Evolutionary conservation across 2,888 invertebrate genomes (phyloP), one percentile per base, ranked within the genome.

Genomic region (Amblyteles armatorius): DNA sequence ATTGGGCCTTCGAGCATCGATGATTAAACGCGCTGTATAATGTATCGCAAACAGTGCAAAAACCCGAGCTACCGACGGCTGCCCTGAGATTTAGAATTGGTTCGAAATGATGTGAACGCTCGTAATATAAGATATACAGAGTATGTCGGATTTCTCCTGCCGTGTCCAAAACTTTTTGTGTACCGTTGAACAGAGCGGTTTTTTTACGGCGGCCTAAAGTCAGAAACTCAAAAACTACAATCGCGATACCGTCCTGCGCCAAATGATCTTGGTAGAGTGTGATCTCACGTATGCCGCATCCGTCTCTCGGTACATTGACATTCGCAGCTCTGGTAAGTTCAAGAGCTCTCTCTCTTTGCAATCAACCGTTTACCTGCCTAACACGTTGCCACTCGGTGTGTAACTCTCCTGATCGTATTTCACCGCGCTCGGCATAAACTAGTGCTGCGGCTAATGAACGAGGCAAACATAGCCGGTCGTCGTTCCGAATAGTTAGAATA

Each of bases 91-190:
- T 78, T 29, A 68, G 29, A 55, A 78, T 68, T 0, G 68, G 78
- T 3, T 78, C 57, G 55, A 69, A 78, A 48, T 78, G 69, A 11
- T 68, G 68, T n/a, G 78, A 78, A 16, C 55, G 55, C 11, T 68
- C 68, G 9, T 55, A 77, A 77, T 57, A 77, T 36, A 68, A 40
- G 22, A 77, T 77, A 44, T 68, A 40, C 16, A 68, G 16, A 13
- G 55, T 55, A 3, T 55, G 55, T 1, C 67, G 40, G 29, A 77
- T 55, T 48, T 16, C 13, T 3, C 13, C 9, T 11, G 16, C 48
- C 0, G 16, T 0, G 16, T 13, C 16, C 48, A 48, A 48, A 16
- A 48, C 16, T 11, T 11, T 11, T 48, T 48, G 48, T 48, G 48
- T 13, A 13, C 16, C 48, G 3, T 48, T 48, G 33, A 33, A 33